A percentile compares a stretch with the other conserved stretches of the same genome.
Conservation (phyloP, 1,140 invertebrate species). For the Trypoxylus dichotomus region DNA sequence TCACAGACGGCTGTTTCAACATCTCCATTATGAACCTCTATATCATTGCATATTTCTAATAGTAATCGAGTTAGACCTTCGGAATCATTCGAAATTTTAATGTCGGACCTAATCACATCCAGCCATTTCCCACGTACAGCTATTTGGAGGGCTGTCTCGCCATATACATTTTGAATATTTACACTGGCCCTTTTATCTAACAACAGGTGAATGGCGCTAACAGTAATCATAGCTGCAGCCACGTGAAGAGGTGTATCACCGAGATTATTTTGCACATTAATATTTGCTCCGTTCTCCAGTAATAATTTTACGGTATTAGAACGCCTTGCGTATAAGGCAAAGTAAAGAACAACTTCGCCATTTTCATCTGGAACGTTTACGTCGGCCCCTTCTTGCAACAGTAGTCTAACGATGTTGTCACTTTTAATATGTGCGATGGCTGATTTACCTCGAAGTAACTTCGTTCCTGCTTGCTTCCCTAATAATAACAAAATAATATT, state of each 20-base stretch:
- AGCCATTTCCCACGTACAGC: no score
- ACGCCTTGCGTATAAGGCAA: background rate
- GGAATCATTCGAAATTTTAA: no score
- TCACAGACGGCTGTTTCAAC: background rate
- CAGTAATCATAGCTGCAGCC: background rate
- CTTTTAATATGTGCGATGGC: no score
- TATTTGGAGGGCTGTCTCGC: background rate
- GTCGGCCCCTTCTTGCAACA: background rate
- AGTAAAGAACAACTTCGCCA: background rate
- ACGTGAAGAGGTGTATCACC: background rate
- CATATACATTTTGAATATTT: background rate
- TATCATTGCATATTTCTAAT: background rate
- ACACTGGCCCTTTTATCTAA: background rate
- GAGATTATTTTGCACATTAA: background rate
- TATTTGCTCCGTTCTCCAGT: background rate
- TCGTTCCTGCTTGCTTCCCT: no score
- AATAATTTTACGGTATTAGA: background rate
- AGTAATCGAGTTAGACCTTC: background rate
- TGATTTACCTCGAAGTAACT: no score
- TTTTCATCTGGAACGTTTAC: background rate
- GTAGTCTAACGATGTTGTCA: background rate
- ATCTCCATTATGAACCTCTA: background rate
- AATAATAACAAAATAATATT: no score
- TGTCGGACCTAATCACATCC: no score
- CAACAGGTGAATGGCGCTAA: background rate